These are phyloP conservation scores for Ceratoteleas bidentatus DNA, from an alignment of 1,140 invertebrate genomes.

Conservation along the genomic window DNA sequence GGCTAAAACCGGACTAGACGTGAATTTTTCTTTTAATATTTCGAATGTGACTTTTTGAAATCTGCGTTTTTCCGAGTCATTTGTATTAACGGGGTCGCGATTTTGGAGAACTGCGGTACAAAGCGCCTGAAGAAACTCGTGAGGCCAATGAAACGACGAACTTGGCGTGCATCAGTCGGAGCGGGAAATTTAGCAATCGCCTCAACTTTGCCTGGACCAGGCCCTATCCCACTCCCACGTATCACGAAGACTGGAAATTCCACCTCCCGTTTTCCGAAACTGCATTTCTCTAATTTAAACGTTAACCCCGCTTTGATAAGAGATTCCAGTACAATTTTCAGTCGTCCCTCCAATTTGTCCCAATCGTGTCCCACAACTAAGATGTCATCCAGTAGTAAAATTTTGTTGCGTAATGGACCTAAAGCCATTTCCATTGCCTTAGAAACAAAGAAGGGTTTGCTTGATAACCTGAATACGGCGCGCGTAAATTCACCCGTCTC, in stretches of 20 bases:
- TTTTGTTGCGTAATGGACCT: not conserved
- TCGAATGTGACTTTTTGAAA: not conserved
- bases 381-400: not conserved
- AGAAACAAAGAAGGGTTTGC: not conserved
- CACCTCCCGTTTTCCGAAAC: not conserved
- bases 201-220: not conserved
- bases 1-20: not conserved
- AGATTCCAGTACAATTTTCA: not conserved
- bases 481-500: not conserved
- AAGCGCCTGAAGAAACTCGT: no score
- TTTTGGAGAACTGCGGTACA: no score
- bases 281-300: not conserved
- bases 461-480: not conserved
- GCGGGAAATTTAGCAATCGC: not conserved
- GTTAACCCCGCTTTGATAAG: not conserved
- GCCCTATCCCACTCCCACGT: not conserved
- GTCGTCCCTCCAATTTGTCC: not conserved
- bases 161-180: not conserved
- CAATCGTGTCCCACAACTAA: not conserved
- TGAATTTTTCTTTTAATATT: not conserved
- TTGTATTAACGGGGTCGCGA: no score
- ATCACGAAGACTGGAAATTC: not conserved
- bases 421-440: not conserved
- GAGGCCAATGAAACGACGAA: not conserved
- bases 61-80: no score